These are phyloP conservation scores for Pseudochirops corinnae DNA, from an alignment of 2,797 vertebrate species.

Conservation along the genomic window DNA sequence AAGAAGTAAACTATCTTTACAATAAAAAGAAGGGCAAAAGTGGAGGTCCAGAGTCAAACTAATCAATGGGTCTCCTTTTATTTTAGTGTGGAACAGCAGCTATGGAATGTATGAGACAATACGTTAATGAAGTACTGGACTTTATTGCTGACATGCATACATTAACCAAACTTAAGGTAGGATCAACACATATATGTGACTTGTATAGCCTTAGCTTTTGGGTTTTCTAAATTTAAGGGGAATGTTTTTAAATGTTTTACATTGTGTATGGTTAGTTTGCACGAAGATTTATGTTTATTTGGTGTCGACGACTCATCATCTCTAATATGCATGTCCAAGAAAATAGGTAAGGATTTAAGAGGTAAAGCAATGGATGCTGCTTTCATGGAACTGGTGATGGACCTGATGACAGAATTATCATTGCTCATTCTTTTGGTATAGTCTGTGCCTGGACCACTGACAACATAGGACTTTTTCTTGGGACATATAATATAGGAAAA, in stretches of 20 bases:
- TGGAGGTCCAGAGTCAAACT: accelerated
- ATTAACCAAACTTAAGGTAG: constrained; percentile 97
- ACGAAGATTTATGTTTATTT: not conserved
- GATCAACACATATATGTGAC: constrained; percentile 56
- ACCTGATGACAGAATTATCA: not conserved
- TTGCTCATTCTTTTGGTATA: not conserved
- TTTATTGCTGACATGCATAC: constrained; percentile 99
- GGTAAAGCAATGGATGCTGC: not conserved
- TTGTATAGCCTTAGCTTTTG: accelerated
- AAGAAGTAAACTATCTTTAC: not conserved
- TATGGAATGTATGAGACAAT: constrained; percentile 98
- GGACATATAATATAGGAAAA: not conserved
- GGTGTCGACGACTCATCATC: not conserved
- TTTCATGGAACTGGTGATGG: not conserved
- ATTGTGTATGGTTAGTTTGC: not conserved
- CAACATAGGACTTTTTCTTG: not conserved
- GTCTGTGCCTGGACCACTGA: not conserved
- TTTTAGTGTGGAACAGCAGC: constrained; percentile 96
- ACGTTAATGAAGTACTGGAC: constrained; percentile 96
- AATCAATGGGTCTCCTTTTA: constrained; percentile 70
- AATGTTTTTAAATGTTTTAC: not conserved
- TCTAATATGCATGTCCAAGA: not conserved
- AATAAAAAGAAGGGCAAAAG: not conserved
- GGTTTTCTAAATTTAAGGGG: not conserved
- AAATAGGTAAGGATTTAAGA: not conserved